Evolutionary conservation across 2,797 vertebrate species (phyloP).

Genomic region (Macropus fuliginosus): DNA sequence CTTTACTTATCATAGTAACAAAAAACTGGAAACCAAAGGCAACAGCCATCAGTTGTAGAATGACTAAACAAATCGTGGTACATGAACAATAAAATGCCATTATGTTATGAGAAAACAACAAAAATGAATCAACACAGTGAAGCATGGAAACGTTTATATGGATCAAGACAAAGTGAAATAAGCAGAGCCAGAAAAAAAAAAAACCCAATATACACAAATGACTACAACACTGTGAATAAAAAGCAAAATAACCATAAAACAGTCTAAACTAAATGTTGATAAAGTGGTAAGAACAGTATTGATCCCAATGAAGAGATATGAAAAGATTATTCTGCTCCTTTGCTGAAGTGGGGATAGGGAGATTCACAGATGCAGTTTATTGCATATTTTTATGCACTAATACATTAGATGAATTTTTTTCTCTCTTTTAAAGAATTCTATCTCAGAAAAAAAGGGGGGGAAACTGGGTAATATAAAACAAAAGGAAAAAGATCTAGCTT

Average conservation of each 20-base stretch:
- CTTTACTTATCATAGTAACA: neutral
- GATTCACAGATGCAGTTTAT: neutral
- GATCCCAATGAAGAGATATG: neutral
- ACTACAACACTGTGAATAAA: neutral
- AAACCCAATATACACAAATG: neutral
- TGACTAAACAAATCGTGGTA: neutral
- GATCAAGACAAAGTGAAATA: neutral
- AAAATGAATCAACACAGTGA: neutral
- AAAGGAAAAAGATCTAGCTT: neutral
- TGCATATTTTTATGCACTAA: neutral
- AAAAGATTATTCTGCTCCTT: neutral
- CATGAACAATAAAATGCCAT: neutral
- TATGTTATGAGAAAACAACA: neutral
- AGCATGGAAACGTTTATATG: neutral
- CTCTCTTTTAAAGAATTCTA: neutral
- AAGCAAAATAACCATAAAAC: neutral
- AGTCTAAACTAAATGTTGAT: neutral
- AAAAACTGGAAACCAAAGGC: neutral
- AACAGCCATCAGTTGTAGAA: neutral
- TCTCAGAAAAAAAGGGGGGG: neutral
- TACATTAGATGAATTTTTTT: neutral
- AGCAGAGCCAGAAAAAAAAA: neutral
- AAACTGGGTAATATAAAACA: neutral
- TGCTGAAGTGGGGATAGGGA: neutral
- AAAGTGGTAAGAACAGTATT: neutral